Evolutionary conservation across 2,113 vertebrate genomes (phyloP).

Genomic region (Macaca nemestrina): DNA sequence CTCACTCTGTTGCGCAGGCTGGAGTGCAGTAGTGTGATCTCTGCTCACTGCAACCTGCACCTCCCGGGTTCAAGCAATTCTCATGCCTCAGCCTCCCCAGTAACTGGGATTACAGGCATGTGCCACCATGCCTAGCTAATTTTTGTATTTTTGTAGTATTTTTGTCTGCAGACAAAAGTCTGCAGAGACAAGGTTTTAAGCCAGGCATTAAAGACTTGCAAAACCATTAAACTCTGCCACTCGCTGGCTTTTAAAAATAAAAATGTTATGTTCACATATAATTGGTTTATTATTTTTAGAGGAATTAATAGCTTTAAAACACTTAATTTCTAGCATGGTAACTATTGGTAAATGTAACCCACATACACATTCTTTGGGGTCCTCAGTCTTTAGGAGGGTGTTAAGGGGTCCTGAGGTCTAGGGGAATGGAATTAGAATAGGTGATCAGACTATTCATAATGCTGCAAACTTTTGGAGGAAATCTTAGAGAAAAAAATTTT

Average conservation of each 20-base stretch:
- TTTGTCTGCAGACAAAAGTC: no score
- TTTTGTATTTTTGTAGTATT: no score
- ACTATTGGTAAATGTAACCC: not conserved
- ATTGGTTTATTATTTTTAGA: not conserved
- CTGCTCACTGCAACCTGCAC: no score
- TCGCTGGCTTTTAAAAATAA: not conserved
- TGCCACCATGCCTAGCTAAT: no score
- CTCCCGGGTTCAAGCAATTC: no score
- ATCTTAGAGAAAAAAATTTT: not conserved
- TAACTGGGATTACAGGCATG: no score
- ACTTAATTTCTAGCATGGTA: not conserved
- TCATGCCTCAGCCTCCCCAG: no score
- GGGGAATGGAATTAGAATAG: not conserved
- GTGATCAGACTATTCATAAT: not conserved
- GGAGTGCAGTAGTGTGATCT: no score
- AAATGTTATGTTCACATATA: not conserved
- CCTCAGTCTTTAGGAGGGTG: not conserved
- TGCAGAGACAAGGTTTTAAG: not conserved
- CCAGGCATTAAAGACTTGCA: not conserved
- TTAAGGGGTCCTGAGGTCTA: not conserved
- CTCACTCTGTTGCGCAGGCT: no score
- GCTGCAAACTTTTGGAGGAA: not conserved
- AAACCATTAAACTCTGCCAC: not conserved
- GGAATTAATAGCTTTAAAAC: not conserved
- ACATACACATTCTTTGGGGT: not conserved